Evolutionary conservation across 2,113 vertebrate genomes (phyloP).

Genomic region (Elgaria multicarinata): DNA sequence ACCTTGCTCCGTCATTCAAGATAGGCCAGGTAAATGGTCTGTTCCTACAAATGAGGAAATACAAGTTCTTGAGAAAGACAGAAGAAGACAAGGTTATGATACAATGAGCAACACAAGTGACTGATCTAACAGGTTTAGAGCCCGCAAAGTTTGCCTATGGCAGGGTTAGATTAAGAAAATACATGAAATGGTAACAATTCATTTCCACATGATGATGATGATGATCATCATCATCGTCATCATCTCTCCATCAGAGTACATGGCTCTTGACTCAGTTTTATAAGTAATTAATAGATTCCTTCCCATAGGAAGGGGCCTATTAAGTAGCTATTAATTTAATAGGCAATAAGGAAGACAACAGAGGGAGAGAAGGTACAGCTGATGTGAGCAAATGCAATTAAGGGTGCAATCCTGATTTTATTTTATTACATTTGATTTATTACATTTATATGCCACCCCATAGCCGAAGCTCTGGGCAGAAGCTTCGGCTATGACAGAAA

Average conservation of each 20-base stretch:
- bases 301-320: not conserved
- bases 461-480: no score
- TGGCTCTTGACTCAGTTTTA: not conserved
- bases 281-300: not conserved
- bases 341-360: not conserved
- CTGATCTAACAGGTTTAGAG: not conserved
- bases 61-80: not conserved
- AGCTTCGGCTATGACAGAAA: no score
- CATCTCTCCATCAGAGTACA: not conserved
- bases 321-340: not conserved
- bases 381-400: not conserved
- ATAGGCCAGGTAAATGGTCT: constrained; percentile 6
- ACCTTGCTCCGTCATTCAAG: constrained; percentile 14
- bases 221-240: not conserved
- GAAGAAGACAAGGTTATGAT: not conserved
- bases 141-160: no score
- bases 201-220: not conserved
- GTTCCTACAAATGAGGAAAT: not conserved
- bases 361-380: not conserved
- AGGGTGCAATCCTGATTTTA: not conserved
- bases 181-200: not conserved
- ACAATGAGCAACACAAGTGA: not conserved
- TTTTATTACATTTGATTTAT: no score
- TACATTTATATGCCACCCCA: no score
- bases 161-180: constrained; percentile 14